Conservation (phyloP, 2,888 invertebrate species). For the Melieria omissa region DNA sequence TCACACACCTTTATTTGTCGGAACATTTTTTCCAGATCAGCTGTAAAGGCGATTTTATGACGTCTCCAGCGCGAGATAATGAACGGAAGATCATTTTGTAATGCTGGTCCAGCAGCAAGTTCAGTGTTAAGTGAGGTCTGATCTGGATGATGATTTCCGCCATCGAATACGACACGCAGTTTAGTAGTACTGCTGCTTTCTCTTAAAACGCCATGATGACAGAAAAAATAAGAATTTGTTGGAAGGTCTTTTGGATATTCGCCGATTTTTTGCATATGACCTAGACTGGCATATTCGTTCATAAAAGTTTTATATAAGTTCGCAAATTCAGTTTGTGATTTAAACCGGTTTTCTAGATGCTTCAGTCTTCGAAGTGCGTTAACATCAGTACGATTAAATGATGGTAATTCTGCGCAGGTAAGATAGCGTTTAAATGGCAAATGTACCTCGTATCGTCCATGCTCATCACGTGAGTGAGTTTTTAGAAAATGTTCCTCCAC, state of each 20-base stretch:
- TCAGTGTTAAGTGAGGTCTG: conserved; percentile 27
- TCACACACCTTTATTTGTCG: conserved; percentile 33
- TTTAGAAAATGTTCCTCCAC: conserved; percentile 28
- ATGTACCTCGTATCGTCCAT: conserved; percentile 25
- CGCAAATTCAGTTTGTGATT: conserved; percentile 10
- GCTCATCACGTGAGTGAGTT: conserved; percentile 3
- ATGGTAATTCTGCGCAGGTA: background rate
- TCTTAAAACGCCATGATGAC: conserved; percentile 21
- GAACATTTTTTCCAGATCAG: conserved; percentile 44
- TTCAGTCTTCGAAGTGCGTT: conserved; percentile 26
- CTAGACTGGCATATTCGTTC: conserved; percentile 25
- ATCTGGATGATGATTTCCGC: conserved; percentile 5
- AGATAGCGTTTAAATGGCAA: conserved; percentile 31
- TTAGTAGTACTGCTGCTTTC: conserved; percentile 12
- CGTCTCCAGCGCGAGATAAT: conserved; percentile 34
- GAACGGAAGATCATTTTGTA: conserved; percentile 38
- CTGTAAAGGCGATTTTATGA: conserved; percentile 34
- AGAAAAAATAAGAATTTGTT: conserved; percentile 18
- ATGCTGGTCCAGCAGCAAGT: conserved; percentile 31
- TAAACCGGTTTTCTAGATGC: conserved; percentile 30
- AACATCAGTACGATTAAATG: conserved; percentile 23
- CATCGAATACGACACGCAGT: conserved; percentile 16
- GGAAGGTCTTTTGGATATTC: conserved; percentile 11
- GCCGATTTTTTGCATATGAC: conserved; percentile 30
- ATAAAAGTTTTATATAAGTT: conserved; percentile 26